Evolutionary conservation across 2,888 invertebrate species (phyloP).

Genomic region (Mantis religiosa): DNA sequence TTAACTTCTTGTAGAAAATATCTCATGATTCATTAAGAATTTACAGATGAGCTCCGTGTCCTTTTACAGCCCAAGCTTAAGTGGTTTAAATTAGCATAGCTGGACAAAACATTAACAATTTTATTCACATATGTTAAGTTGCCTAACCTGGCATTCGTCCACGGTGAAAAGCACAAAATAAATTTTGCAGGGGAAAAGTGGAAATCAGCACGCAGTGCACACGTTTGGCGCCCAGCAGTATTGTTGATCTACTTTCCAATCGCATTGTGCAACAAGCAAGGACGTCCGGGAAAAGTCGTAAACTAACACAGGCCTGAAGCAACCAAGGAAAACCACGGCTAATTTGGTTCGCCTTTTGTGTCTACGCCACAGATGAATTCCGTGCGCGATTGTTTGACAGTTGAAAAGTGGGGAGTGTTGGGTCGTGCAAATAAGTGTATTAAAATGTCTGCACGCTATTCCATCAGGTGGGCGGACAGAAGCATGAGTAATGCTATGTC

Average conservation of each 20-base stretch:
- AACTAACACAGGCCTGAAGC: background rate
- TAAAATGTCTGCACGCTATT: too few species aligned
- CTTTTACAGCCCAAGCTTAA: too few species aligned
- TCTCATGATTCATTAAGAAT: too few species aligned
- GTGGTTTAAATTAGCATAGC: too few species aligned
- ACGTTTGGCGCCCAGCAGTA: background rate
- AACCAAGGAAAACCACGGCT: background rate
- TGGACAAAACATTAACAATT: too few species aligned
- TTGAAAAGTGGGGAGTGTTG: too few species aligned
- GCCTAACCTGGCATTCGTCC: background rate
- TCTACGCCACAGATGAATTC: background rate
- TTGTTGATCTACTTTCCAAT: background rate
- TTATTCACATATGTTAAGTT: background rate
- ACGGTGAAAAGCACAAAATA: background rate
- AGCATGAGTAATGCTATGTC: too few species aligned
- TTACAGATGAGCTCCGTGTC: too few species aligned
- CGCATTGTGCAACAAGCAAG: background rate
- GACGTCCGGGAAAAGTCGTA: background rate
- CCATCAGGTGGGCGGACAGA: too few species aligned
- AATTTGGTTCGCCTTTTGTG: background rate
- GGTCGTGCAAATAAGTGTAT: too few species aligned
- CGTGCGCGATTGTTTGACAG: too few species aligned
- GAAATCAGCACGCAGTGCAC: background rate
- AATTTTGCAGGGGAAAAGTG: background rate
- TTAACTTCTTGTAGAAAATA: too few species aligned